These are phyloP conservation scores for Okamejei kenojei DNA, from an alignment of 2,797 vertebrate genomes.

Conservation along the genomic window DNA sequence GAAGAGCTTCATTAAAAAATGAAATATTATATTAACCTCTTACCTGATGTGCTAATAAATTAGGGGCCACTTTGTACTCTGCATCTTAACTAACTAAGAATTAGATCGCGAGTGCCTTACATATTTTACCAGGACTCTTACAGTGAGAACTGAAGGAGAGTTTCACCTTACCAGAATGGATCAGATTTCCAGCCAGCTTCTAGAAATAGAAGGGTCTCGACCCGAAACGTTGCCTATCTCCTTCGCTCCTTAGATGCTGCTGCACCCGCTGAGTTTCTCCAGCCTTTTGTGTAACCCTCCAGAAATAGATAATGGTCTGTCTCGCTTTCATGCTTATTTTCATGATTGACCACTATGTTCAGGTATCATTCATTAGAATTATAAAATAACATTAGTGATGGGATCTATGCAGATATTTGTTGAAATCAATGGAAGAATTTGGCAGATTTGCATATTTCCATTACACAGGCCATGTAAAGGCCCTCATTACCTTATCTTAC, in stretches of 20 bases:
- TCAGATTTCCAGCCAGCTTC: background rate
- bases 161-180: background rate
- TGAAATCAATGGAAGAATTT: background rate
- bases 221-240: too few relatives aligned
- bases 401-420: background rate
- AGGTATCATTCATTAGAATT: background rate
- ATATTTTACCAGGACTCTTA: background rate
- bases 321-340: background rate
- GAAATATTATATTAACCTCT: background rate
- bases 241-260: too few relatives aligned
- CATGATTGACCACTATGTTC: too few relatives aligned
- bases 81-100: background rate
- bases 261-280: too few relatives aligned
- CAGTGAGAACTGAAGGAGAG: background rate
- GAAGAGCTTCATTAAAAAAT: background rate
- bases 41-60: background rate
- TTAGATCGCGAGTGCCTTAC: background rate
- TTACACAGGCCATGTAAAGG: background rate
- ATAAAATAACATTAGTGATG: background rate
- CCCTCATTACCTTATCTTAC: constrained; percentile 52
- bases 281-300: too few relatives aligned
- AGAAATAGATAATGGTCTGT: background rate
- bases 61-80: background rate
- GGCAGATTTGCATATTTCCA: background rate
- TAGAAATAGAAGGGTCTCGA: background rate